Conservation (phyloP, 2,888 invertebrate genomes). For the Caenorhabditis afra region DNA sequence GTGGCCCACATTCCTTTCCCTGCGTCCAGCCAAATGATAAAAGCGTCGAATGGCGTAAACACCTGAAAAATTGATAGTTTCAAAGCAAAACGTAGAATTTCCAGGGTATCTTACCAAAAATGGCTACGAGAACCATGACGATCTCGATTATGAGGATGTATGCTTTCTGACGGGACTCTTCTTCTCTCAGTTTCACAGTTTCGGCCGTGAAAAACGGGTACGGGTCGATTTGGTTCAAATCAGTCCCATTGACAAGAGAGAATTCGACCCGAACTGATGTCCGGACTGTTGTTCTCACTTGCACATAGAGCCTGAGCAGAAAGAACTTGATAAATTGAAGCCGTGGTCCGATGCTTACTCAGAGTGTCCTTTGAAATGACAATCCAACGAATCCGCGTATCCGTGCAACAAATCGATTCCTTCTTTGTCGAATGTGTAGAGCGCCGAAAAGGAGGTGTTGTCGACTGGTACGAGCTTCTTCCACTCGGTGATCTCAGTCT, state of each 20-base stretch:
- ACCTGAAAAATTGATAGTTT: no score
- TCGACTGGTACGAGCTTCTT: background rate
- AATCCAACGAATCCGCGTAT: background rate
- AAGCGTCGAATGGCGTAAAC: no score
- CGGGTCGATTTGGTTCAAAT: conserved; percentile 16
- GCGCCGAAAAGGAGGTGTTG: background rate
- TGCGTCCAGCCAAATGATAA: no score
- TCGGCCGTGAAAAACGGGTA: conserved; percentile 4
- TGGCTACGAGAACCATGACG: background rate
- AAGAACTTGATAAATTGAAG: background rate
- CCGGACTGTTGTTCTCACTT: background rate
- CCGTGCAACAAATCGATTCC: conserved; percentile 12
- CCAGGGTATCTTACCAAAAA: conserved; percentile 20
- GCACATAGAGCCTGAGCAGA: conserved; percentile 9
- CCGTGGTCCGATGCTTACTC: background rate
- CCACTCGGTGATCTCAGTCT: conserved; percentile 10
- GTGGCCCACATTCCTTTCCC: no score
- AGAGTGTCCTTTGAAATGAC: background rate
- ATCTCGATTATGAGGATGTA: background rate
- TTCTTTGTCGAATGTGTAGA: conserved; percentile 30
- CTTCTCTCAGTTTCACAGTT: background rate
- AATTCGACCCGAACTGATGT: conserved; percentile 11
- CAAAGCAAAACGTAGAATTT: no score
- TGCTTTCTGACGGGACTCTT: background rate
- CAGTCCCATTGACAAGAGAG: conserved; percentile 7